Conservation (phyloP, 2,888 invertebrate genomes). For the Ophion ellenae region DNA sequence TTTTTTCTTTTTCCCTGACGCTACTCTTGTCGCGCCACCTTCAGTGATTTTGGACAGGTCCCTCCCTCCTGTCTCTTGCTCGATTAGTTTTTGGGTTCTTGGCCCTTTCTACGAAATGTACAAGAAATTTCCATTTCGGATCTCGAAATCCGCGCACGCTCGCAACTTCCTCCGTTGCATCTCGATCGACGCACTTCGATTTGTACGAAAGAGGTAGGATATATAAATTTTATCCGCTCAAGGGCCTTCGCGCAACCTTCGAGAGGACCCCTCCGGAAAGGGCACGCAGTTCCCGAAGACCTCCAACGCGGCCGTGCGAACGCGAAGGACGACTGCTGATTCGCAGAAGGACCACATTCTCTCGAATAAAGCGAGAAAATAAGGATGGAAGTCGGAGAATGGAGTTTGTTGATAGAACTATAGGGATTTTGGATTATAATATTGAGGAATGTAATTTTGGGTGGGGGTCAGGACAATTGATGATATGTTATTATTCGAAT, state of each 20-base stretch:
- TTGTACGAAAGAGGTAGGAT: conserved; percentile 19
- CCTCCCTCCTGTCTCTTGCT: conserved; percentile 5
- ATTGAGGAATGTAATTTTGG: not conserved
- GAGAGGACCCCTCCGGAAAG: not conserved
- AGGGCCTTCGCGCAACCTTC: conserved; percentile 5
- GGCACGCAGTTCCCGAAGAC: not conserved
- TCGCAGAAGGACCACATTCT: not conserved
- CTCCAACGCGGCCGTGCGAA: not conserved
- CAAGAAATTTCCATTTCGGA: conserved; percentile 50
- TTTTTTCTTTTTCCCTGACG: conserved; percentile 30
- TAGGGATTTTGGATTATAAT: not conserved
- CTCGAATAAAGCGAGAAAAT: not conserved
- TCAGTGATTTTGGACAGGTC: conserved; percentile 42
- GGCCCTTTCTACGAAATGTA: conserved; percentile 54
- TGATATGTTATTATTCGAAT: no score
- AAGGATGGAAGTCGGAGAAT: not conserved
- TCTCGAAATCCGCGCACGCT: conserved; percentile 60
- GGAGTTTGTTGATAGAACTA: no score
- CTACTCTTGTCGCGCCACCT: conserved; percentile 16
- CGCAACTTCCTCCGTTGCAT: conserved; percentile 50
- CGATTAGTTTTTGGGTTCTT: conserved; percentile 3
- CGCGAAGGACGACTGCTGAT: not conserved
- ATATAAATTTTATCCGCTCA: conserved; percentile 32
- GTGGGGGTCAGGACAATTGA: no score
- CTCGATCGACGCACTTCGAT: conserved; percentile 28